These are phyloP conservation scores for Allacma fusca DNA, from an alignment of 2,888 invertebrate genomes.

Conservation along the genomic window DNA sequence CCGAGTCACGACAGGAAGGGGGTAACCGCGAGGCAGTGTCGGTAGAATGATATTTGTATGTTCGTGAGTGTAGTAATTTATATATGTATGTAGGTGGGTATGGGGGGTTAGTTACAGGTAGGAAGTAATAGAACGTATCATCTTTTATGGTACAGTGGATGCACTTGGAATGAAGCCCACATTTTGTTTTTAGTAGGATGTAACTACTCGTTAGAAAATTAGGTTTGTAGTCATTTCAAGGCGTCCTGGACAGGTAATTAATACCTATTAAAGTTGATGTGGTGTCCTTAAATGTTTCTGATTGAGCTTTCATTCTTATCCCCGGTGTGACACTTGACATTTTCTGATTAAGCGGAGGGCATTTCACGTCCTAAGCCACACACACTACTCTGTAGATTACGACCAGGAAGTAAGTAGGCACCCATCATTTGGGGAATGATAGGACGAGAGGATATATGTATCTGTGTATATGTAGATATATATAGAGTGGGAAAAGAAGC, in stretches of 20 bases:
- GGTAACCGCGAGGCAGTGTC: not conserved
- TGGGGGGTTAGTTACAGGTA: no score
- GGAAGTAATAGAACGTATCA: no score
- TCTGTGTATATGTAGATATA: no score
- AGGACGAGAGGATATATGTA: no score
- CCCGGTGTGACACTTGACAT: slow-evolving; percentile 22
- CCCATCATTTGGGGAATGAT: not conserved
- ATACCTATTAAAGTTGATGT: slow-evolving; percentile 2
- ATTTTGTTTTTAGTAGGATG: no score
- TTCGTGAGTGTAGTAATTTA: no score
- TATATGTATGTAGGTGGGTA: no score
- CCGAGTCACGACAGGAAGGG: not conserved
- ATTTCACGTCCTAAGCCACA: no score
- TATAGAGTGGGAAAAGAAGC: not conserved
- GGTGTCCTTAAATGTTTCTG: slow-evolving; percentile 12
- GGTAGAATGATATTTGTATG: not conserved
- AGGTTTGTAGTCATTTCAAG: not conserved
- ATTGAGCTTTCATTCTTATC: slow-evolving; percentile 7
- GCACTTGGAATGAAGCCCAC: no score
- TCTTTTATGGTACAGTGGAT: no score
- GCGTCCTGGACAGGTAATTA: slow-evolving; percentile 12
- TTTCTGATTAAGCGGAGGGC: slow-evolving; percentile 12
- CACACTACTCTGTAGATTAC: no score
- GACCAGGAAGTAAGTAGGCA: no score
- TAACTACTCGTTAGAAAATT: not conserved